Evolutionary conservation across 2,888 invertebrate genomes (phyloP).

Genomic region (Lithosia quadra): DNA sequence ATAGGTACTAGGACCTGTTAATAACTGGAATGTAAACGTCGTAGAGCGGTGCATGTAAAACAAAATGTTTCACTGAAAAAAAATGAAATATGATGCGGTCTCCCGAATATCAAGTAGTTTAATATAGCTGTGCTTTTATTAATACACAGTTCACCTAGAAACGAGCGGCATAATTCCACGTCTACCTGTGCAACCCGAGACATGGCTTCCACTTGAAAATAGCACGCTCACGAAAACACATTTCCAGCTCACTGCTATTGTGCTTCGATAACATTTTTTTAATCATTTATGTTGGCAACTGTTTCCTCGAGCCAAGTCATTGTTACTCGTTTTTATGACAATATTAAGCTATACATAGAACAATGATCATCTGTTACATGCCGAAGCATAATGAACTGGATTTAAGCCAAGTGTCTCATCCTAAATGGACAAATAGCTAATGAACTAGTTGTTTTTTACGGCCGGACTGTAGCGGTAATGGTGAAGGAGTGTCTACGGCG

Average conservation of each 20-base stretch:
- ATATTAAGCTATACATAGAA: slow-evolving; percentile 69
- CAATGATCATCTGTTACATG: slow-evolving; percentile 42
- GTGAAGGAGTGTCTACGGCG: not conserved
- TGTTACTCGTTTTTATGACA: slow-evolving; percentile 63
- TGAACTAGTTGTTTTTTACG: slow-evolving; percentile 46
- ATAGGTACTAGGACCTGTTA: not conserved
- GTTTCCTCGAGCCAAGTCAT: slow-evolving; percentile 39
- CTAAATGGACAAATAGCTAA: slow-evolving; percentile 49
- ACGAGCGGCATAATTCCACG: slow-evolving; percentile 63
- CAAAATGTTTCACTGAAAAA: no score
- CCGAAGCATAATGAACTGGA: slow-evolving; percentile 55
- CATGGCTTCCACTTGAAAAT: slow-evolving; percentile 65
- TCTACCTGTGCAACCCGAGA: slow-evolving; percentile 69
- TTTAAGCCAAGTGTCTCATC: slow-evolving; percentile 59
- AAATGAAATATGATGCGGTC: slow-evolving; percentile 72
- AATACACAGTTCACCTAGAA: slow-evolving; percentile 73
- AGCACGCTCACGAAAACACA: slow-evolving; percentile 60
- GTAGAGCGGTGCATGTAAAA: not conserved
- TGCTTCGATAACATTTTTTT: slow-evolving; percentile 44
- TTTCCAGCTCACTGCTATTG: slow-evolving; percentile 58
- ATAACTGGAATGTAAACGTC: not conserved
- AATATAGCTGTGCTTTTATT: slow-evolving; percentile 74
- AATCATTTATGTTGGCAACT: slow-evolving; percentile 49
- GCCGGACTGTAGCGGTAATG: not conserved
- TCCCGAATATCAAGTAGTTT: slow-evolving; percentile 65